Evolutionary conservation across 1,140 invertebrate genomes (phyloP).

Genomic region (Apis cerana): DNA sequence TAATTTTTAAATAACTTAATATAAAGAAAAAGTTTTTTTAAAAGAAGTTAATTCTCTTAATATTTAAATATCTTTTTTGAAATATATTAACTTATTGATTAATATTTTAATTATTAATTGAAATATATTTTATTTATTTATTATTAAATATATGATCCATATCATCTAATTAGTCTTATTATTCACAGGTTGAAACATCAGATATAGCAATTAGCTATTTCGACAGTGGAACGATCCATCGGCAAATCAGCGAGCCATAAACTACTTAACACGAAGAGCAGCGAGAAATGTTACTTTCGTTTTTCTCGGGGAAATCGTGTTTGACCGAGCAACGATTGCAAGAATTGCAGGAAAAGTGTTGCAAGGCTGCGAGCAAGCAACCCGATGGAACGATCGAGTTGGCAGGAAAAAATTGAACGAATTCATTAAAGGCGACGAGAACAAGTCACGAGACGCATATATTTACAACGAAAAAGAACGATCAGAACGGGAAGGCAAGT

Average conservation of each 20-base stretch:
- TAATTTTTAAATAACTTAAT: too few species aligned
- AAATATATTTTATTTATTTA: background rate
- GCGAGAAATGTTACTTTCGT: slow-evolving; percentile 66
- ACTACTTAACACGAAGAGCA: slow-evolving; percentile 28
- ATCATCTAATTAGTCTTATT: slow-evolving; percentile 19
- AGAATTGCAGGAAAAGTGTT: slow-evolving; percentile 55
- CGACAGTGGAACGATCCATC: slow-evolving; percentile 20
- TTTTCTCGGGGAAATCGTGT: slow-evolving; percentile 68
- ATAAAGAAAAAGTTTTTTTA: too few species aligned
- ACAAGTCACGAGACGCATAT: background rate
- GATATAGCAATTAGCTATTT: slow-evolving; percentile 11
- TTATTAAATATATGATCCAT: too few species aligned
- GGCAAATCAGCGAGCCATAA: slow-evolving; percentile 37
- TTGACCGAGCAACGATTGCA: slow-evolving; percentile 37
- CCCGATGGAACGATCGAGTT: background rate
- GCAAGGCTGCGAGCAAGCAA: slow-evolving; percentile 31
- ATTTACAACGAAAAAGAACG: background rate
- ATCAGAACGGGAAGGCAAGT: too few species aligned
- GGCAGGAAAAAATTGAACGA: slow-evolving; percentile 4
- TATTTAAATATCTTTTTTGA: too few species aligned
- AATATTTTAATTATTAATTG: background rate
- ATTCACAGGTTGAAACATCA: slow-evolving; percentile 20
- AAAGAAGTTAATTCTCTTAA: too few species aligned
- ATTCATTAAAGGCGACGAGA: background rate
- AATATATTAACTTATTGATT: background rate